phyloP scores from a whole-genome alignment of 2,888 invertebrate species.

The Aphidoletes aphidimyza region DNA sequence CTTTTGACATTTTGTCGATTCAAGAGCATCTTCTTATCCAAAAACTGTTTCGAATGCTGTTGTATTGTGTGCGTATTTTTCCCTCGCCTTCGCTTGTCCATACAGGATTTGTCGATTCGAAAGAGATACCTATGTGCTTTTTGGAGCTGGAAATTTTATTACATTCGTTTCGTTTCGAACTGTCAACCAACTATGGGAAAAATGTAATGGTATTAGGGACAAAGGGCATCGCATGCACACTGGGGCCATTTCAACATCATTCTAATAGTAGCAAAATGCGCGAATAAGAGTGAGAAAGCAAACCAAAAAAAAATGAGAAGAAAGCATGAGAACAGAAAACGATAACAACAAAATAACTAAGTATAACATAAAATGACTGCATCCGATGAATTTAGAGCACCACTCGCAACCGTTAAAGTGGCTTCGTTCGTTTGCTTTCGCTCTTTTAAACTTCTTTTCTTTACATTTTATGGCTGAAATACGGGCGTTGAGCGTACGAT shows the following conservation, averaged over 20 bases:
- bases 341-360: conserved; percentile 16
- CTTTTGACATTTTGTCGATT: not conserved
- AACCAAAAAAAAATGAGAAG: not conserved
- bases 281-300: no score
- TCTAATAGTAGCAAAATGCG: not conserved
- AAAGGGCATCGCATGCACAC: not conserved
- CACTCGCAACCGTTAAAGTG: not conserved
- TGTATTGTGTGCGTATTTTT: no score
- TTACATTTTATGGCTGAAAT: conserved; percentile 1
- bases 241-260: not conserved
- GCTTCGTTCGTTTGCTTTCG: not conserved
- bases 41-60: not conserved
- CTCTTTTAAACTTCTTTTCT: not conserved
- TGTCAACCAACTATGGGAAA: not conserved
- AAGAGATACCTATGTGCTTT: conserved; percentile 2
- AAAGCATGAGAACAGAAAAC: no score
- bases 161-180: not conserved
- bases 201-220: not conserved
- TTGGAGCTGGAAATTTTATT: conserved; percentile 10
- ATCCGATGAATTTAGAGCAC: conserved; percentile 42
- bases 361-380: conserved; percentile 45
- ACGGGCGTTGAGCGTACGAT: not conserved
- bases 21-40: not conserved
- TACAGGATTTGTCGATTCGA: not conserved
- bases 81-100: no score